phyloP scores from a whole-genome alignment of 2,888 invertebrate species.

The Sinotaia quadrata region DNA sequence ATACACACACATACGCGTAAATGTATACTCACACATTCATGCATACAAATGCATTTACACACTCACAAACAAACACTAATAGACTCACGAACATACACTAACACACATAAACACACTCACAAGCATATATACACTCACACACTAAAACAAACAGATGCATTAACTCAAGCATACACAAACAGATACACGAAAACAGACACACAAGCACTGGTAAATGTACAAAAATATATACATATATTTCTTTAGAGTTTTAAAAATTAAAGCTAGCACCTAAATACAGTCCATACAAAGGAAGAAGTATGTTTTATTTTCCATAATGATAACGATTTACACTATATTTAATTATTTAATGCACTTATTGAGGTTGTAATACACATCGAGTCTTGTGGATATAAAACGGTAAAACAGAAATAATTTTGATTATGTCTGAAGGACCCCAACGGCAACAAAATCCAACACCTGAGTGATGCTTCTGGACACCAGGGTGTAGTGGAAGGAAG shows the following conservation, averaged over 20 bases:
- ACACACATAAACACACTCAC: conserved; percentile 6
- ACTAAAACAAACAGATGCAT: too few relatives aligned
- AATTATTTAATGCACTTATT: too few relatives aligned
- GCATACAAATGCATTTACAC: background rate
- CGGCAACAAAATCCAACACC: conserved; percentile 86
- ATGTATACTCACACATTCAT: background rate
- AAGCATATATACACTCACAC: background rate
- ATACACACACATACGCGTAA: background rate
- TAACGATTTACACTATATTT: too few relatives aligned
- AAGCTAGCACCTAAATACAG: too few relatives aligned
- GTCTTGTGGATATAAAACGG: background rate
- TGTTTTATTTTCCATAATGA: too few relatives aligned
- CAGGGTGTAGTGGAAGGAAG: conserved; percentile 83
- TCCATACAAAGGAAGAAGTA: too few relatives aligned
- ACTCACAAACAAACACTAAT: conserved; percentile 1
- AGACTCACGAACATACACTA: background rate
- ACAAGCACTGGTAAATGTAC: too few relatives aligned
- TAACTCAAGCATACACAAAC: too few relatives aligned
- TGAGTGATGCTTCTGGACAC: conserved; percentile 70
- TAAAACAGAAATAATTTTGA: background rate
- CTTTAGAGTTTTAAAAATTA: too few relatives aligned
- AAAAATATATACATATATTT: too few relatives aligned
- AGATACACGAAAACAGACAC: too few relatives aligned
- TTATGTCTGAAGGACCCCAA: conserved; percentile 78
- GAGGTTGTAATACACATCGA: background rate